Conservation (phyloP, 2,888 invertebrate species). For the Hydroisotoma schaefferi region DNA sequence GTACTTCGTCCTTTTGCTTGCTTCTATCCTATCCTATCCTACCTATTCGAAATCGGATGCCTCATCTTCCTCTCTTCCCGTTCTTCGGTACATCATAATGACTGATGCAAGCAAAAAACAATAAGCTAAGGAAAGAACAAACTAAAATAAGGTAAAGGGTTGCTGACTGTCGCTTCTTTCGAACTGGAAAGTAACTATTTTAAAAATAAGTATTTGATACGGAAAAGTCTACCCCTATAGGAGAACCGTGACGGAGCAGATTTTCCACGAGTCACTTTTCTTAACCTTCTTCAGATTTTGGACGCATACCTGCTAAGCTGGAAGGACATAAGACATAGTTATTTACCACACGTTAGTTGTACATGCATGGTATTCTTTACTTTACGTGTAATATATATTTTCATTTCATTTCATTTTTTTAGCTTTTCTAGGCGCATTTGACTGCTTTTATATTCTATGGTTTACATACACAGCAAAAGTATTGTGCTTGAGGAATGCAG, state of each 20-base stretch:
- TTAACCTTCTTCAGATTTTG: not conserved
- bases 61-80: not conserved
- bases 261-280: constrained; percentile 4
- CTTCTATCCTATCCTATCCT: not conserved
- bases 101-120: too few relatives aligned
- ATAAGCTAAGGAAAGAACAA: too few relatives aligned
- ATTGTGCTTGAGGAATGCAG: constrained; percentile 2
- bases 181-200: not conserved
- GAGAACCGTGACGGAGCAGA: constrained; percentile 14
- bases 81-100: too few relatives aligned
- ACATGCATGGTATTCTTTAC: not conserved
- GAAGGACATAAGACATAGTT: too few relatives aligned
- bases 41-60: not conserved
- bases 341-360: too few relatives aligned
- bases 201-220: not conserved
- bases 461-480: not conserved
- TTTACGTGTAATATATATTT: constrained; percentile 1
- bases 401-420: constrained; percentile 4
- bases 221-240: constrained; percentile 7
- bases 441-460: not conserved
- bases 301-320: too few relatives aligned
- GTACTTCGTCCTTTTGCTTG: not conserved
- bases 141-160: not conserved
- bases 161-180: too few relatives aligned
- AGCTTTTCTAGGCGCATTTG: not conserved